Evolutionary conservation across 2,888 invertebrate genomes (phyloP).

Genomic region (Drosophila lacicola): DNA sequence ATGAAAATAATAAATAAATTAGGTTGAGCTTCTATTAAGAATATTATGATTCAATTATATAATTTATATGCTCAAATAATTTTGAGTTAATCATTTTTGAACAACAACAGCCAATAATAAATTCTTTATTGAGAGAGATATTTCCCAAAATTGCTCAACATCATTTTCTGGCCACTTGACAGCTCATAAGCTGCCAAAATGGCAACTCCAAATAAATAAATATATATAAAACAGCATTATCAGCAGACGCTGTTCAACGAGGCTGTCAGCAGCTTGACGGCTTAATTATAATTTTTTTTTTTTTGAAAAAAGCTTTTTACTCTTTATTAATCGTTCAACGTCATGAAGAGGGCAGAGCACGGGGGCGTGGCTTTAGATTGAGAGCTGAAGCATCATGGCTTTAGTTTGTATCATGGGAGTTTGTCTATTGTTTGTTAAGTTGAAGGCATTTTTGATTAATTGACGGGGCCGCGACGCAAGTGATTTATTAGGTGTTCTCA

Average conservation of each 20-base stretch:
- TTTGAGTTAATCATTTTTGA: background rate
- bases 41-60: background rate
- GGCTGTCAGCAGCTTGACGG: slow-evolving; percentile 58
- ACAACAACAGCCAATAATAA: slow-evolving; percentile 22
- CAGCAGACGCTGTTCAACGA: slow-evolving; percentile 34
- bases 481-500: slow-evolving; percentile 65
- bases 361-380: slow-evolving; percentile 3
- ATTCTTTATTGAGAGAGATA: slow-evolving; percentile 10
- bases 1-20: background rate
- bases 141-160: slow-evolving; percentile 18
- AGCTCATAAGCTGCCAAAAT: slow-evolving; percentile 47
- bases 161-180: slow-evolving; percentile 43
- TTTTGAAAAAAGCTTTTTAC: slow-evolving; percentile 27
- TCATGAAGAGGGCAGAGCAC: background rate
- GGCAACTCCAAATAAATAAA: background rate
- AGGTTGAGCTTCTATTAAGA: background rate
- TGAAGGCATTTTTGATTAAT: slow-evolving; percentile 61
- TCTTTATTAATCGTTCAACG: slow-evolving; percentile 53
- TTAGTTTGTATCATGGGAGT: slow-evolving; percentile 1
- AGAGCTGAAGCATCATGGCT: slow-evolving; percentile 3
- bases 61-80: background rate
- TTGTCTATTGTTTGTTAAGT: slow-evolving; percentile 32
- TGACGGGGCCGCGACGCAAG: slow-evolving; percentile 33
- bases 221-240: slow-evolving; percentile 24
- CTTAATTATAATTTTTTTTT: slow-evolving; percentile 64